Conservation (phyloP, 1,140 invertebrate genomes). For the Protaetia brevitarsis region DNA sequence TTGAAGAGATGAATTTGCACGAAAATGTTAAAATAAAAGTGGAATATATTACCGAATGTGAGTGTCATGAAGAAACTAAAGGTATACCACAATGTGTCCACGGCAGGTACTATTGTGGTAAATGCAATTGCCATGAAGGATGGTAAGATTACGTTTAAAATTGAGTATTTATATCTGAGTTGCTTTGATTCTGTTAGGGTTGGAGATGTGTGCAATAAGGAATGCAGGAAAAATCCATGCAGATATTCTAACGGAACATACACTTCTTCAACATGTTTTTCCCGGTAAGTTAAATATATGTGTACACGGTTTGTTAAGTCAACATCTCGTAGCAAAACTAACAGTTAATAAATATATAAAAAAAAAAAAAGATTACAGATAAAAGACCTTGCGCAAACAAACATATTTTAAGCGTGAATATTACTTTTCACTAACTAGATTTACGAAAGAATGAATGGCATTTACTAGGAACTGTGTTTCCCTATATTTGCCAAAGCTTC, state of each 20-base stretch:
- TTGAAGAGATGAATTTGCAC: slow-evolving; percentile 53
- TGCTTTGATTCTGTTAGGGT: slow-evolving; percentile 30
- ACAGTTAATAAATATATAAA: too few relatives aligned
- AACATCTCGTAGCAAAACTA: slow-evolving; percentile 12
- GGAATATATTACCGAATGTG: slow-evolving; percentile 49
- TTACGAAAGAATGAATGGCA: too few relatives aligned
- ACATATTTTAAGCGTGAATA: too few relatives aligned
- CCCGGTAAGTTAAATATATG: slow-evolving; percentile 30
- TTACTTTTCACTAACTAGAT: too few relatives aligned
- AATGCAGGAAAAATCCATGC: slow-evolving; percentile 32
- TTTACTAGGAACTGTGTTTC: too few relatives aligned
- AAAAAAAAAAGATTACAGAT: too few relatives aligned
- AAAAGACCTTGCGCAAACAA: too few relatives aligned
- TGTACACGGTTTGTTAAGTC: not conserved
- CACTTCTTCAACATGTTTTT: slow-evolving; percentile 30
- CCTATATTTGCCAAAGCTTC: too few relatives aligned
- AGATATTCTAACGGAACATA: slow-evolving; percentile 24
- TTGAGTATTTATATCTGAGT: not conserved
- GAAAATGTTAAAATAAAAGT: slow-evolving; percentile 51
- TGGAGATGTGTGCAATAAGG: slow-evolving; percentile 32
- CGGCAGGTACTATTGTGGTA: slow-evolving; percentile 55
- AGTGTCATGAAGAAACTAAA: slow-evolving; percentile 43
- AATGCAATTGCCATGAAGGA: slow-evolving; percentile 56
- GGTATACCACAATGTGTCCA: slow-evolving; percentile 34
- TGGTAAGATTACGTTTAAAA: slow-evolving; percentile 48